Base-by-base conservation (phyloP, 2,888 invertebrate species). In the Leptinotarsa tumamoca region DNA sequence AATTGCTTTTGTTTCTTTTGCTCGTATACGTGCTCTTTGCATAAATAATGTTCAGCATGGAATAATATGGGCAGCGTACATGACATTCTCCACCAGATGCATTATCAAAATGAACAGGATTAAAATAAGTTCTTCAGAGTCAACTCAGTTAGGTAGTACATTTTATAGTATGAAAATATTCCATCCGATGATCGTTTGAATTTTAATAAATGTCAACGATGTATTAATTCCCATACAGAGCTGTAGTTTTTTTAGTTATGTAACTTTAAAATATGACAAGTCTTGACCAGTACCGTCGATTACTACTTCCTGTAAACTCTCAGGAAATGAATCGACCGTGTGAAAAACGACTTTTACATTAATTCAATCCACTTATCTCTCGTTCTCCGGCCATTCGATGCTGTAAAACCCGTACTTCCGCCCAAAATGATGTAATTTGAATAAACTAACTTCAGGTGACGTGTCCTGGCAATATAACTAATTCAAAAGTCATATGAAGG, bases 311-410 rank as follows among this genome's bases (percentile, higher is more conserved):
- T 13, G 15, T 58, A 23, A 10, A 23, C 14, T 58, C 10, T 21
- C 23, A 58, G 23, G 58, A 58, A 58, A 58, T 14, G 58, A 21
- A 54, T 27, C 10, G 27, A 69, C 23, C 68, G 67, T 68, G 51
- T 23, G 52, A 68, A 68, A 51, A 23, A 21, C 52, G 10, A 33
- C 68, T 68, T 14, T 15, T 13, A 69, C 56, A 56, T 54, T 56
- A 69, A 69, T 69, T 56, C 18, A 14, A n/a, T 54, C 17, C 23
- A 68, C 10, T 49, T 67, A 68, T 33, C 33, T 54, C 15, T 68
- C 51, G 17, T 23, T 52, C 43, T 33, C 54, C 56, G 69, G 33
- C 33, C 33, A 69, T 68, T 54, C 54, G 54, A 69, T 27, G 69
- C 33, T 56, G 43, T 56, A 43, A 13, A 69, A 5, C 21, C 4